These are phyloP conservation scores for Plestiodon gilberti DNA, from an alignment of 2,113 vertebrate species.

Conservation along the genomic window DNA sequence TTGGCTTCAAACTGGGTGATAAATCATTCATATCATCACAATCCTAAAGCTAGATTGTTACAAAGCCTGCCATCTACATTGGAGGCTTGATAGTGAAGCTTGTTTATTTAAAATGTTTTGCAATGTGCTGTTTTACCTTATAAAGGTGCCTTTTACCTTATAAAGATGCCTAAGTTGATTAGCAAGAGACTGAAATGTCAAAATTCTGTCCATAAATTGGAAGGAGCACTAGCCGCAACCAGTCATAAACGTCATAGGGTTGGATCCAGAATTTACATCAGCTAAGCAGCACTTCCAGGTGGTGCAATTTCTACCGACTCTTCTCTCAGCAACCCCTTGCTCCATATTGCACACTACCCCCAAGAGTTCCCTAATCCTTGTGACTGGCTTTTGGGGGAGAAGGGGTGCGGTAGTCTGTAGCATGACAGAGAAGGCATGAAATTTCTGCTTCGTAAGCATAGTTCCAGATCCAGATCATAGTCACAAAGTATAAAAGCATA, in stretches of 20 bases:
- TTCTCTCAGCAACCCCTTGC: too few species aligned
- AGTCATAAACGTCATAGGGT: background rate
- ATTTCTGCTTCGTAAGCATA: too few species aligned
- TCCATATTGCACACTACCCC: too few species aligned
- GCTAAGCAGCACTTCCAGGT: too few species aligned
- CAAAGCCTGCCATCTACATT: background rate
- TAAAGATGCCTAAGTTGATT: background rate
- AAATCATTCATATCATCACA: background rate
- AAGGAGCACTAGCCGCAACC: background rate
- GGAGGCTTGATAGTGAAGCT: background rate
- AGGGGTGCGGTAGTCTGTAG: too few species aligned
- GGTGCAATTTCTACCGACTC: too few species aligned
- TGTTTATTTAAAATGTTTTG: background rate
- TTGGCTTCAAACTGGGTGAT: background rate
- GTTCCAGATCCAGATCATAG: too few species aligned
- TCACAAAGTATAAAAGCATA: background rate
- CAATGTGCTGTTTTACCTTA: background rate
- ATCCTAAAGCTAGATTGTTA: background rate
- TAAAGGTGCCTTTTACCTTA: too few species aligned
- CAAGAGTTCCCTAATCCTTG: too few species aligned
- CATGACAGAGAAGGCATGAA: too few species aligned
- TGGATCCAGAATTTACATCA: too few species aligned
- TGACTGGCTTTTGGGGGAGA: too few species aligned
- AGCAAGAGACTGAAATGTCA: background rate
- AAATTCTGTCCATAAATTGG: background rate